These are phyloP conservation scores for Saccopteryx leptura DNA, from an alignment of 2,113 vertebrate species.

Conservation along the genomic window DNA sequence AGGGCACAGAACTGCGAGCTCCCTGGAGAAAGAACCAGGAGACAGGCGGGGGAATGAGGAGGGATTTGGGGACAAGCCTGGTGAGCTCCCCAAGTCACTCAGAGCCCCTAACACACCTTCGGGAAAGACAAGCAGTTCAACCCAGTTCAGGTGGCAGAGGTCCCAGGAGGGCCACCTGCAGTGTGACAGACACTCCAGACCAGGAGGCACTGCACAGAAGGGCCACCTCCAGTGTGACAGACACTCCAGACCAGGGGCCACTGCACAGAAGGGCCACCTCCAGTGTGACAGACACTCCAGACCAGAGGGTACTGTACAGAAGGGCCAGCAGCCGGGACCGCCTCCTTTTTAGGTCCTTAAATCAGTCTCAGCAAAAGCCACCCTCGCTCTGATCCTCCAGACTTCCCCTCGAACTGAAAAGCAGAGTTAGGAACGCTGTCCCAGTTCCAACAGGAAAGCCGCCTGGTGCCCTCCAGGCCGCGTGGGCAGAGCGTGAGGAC, in stretches of 20 bases:
- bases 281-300: no score
- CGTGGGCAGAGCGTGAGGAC: neutral
- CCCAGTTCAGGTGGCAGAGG: neutral
- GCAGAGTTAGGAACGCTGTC: neutral
- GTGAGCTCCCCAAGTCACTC: no score
- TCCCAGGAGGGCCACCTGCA: neutral
- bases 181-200: no score
- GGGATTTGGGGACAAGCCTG: neutral
- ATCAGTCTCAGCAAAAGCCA: neutral
- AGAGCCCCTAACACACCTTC: neutral
- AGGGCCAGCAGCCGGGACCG: neutral
- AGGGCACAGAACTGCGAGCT: neutral
- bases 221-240: neutral
- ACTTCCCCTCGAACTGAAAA: neutral
- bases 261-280: rapidly evolving
- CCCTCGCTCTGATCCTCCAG: neutral
- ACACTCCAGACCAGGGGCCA: neutral
- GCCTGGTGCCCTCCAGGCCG: neutral
- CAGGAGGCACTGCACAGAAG: rapidly evolving
- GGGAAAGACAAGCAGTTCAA: neutral
- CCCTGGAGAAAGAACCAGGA: no score
- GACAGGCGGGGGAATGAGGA: neutral
- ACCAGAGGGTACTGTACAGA: neutral
- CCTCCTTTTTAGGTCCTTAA: neutral
- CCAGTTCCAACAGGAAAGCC: rapidly evolving